A percentile compares a stretch with the other conserved stretches of the same genome.
These are phyloP conservation scores for Drosophila pruinosa DNA, from an alignment of 1,140 invertebrate genomes.

Conservation along the genomic window DNA sequence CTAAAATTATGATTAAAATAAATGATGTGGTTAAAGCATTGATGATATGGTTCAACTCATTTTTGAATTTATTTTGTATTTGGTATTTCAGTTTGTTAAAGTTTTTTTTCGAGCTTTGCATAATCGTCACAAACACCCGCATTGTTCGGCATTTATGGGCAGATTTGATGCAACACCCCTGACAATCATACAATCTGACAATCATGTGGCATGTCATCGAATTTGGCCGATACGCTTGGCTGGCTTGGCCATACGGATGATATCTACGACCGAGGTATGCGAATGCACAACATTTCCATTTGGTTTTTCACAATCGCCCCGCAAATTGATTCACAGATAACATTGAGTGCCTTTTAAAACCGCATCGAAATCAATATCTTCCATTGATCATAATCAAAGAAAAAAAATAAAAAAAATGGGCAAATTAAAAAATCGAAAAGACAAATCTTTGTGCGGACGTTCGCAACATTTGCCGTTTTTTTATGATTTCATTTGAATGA, in stretches of 20 bases:
- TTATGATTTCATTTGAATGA: conserved; percentile 27
- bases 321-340: conserved; percentile 49
- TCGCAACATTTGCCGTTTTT: conserved; percentile 40
- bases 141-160: conserved; percentile 58
- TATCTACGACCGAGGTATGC: conserved; percentile 49
- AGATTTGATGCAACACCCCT: conserved; percentile 48
- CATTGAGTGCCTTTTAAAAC: conserved; percentile 66
- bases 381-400: conserved; percentile 51
- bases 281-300: conserved; percentile 23
- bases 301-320: conserved; percentile 55
- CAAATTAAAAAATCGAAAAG: conserved; percentile 1
- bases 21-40: conserved; percentile 23
- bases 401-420: not conserved
- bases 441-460: conserved; percentile 28
- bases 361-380: conserved; percentile 71
- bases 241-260: not conserved
- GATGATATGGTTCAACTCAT: conserved; percentile 29
- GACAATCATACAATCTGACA: conserved; percentile 38
- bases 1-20: conserved; percentile 49
- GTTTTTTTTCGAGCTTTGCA: conserved; percentile 48
- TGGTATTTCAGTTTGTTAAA: conserved; percentile 11
- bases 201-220: conserved; percentile 48
- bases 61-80: not conserved
- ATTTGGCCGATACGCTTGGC: conserved; percentile 21
- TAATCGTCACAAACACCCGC: conserved; percentile 70